These are phyloP conservation scores for Hyperoodon ampullatus DNA, from an alignment of 2,113 vertebrate genomes.

Conservation along the genomic window DNA sequence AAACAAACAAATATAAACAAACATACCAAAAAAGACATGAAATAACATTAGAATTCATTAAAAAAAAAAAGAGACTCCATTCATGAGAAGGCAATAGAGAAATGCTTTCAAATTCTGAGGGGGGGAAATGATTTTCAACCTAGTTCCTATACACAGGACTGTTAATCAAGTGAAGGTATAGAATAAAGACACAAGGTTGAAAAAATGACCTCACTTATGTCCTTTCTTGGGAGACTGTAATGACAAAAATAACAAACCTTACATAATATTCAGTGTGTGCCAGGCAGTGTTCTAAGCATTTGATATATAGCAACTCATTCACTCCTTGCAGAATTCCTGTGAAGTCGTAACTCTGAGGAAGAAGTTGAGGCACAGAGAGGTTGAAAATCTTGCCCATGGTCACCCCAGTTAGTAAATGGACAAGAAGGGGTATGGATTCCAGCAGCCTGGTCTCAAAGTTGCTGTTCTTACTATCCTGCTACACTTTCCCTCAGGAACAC, in stretches of 20 bases:
- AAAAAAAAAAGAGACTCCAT: neutral
- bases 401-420: neutral
- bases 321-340: neutral
- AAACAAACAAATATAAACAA: neutral
- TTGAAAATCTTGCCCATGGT: neutral
- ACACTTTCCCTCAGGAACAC: neutral
- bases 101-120: slow-evolving; percentile 3
- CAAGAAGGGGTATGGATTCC: neutral
- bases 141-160: neutral
- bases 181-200: neutral
- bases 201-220: neutral
- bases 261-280: neutral
- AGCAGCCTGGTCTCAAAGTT: neutral
- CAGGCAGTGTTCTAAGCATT: neutral
- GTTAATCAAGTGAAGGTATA: neutral
- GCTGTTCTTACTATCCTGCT: neutral
- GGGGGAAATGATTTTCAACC: neutral
- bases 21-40: neutral
- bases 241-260: neutral
- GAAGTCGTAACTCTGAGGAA: neutral
- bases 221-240: neutral
- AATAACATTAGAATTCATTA: neutral
- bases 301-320: neutral
- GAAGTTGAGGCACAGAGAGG: neutral
- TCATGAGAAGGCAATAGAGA: neutral